Percentiles rank a stretch among this genome's conserved stretches.
phyloP scores from a whole-genome alignment of 2,113 vertebrate species.

The Toxotes chatareus region DNA sequence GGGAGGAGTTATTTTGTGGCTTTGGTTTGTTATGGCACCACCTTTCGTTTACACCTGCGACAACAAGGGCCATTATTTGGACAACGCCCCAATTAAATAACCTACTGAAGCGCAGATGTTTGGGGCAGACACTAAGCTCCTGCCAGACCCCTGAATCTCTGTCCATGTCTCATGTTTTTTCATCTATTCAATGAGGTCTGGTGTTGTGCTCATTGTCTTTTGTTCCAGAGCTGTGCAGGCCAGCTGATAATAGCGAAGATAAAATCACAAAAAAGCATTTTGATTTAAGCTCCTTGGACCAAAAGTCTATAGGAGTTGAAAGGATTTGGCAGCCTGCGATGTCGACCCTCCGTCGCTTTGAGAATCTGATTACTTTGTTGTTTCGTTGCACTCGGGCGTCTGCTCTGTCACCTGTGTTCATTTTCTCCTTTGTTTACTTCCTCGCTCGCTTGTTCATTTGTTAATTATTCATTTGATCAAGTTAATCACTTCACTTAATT shows the following conservation, averaged over 20 bases:
- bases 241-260: not conserved
- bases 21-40: too few species aligned
- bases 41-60: too few species aligned
- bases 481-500: constrained; percentile 45
- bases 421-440: constrained; percentile 39
- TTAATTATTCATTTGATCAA: constrained; percentile 47
- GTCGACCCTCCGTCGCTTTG: not conserved
- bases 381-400: not conserved
- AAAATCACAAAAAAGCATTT: too few species aligned
- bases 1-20: too few species aligned
- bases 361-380: constrained; percentile 37
- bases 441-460: not conserved
- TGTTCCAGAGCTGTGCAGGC: not conserved
- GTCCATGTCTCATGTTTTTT: too few species aligned
- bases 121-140: too few species aligned
- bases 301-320: not conserved
- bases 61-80: too few species aligned
- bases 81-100: too few species aligned
- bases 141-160: too few species aligned
- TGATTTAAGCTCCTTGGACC: not conserved
- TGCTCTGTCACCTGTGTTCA: constrained; percentile 39
- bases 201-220: too few species aligned
- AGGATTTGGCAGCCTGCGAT: not conserved
- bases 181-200: too few species aligned
- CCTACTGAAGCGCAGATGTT: too few species aligned